phyloP scores from a whole-genome alignment of 2,888 invertebrate genomes.

The Eustalomyia histrio region DNA sequence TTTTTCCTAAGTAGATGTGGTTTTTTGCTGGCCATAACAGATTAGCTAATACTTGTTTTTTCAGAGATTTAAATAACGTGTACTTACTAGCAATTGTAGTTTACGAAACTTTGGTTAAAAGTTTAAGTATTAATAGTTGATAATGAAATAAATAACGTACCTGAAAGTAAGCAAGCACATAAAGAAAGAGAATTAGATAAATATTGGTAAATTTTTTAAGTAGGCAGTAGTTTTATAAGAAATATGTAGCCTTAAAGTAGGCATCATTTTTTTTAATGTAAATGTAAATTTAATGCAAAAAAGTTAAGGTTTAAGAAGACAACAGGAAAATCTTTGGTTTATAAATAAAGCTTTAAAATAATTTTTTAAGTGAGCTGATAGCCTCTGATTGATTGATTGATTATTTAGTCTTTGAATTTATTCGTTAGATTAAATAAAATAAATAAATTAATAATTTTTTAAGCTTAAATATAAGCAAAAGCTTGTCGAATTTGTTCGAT shows the following conservation, averaged over 20 bases:
- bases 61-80: not conserved
- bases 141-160: not conserved
- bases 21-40: constrained; percentile 5
- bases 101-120: not conserved
- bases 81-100: constrained; percentile 21
- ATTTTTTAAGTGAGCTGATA: too few species aligned
- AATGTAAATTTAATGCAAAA: too few species aligned
- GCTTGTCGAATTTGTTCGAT: too few species aligned
- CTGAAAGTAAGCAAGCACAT: not conserved
- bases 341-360: too few species aligned
- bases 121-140: not conserved
- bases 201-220: constrained; percentile 8
- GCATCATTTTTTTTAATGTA: not conserved
- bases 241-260: constrained; percentile 7
- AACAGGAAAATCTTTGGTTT: too few species aligned
- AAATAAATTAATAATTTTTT: too few species aligned
- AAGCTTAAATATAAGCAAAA: too few species aligned
- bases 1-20: not conserved
- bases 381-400: too few species aligned
- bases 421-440: too few species aligned
- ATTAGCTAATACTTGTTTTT: constrained; percentile 16
- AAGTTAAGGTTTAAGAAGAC: too few species aligned
- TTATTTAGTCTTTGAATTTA: too few species aligned
- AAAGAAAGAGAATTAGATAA: not conserved
- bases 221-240: constrained; percentile 18